These are phyloP conservation scores for Diglossa brunneiventris DNA, from an alignment of 2,113 vertebrate genomes.

Conservation along the genomic window DNA sequence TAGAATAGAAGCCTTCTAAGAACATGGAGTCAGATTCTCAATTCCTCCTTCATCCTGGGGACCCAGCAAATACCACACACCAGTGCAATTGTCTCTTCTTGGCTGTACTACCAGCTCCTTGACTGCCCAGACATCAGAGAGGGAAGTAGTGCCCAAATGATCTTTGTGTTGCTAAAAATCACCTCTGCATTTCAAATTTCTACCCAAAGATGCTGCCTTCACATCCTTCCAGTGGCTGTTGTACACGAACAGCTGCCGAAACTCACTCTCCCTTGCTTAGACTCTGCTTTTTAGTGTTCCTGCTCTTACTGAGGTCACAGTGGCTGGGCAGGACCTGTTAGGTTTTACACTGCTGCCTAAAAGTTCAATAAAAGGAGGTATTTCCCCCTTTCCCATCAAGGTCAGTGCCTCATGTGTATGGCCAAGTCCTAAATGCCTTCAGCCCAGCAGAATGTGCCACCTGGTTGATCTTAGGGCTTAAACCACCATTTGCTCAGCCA, in stretches of 20 bases:
- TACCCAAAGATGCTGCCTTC: background rate
- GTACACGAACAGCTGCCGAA: background rate
- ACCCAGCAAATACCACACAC: no score
- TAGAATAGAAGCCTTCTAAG: no score
- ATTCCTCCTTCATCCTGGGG: no score
- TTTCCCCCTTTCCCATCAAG: background rate
- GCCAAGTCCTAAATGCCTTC: background rate
- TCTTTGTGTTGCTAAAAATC: background rate
- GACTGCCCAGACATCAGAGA: background rate
- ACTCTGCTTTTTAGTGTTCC: background rate
- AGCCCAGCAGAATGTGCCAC: background rate
- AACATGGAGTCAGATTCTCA: no score
- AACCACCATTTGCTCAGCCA: background rate
- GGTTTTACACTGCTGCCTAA: background rate
- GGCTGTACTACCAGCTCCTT: background rate
- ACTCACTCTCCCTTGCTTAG: background rate
- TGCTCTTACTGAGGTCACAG: background rate
- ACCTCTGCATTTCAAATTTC: background rate
- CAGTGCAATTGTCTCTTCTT: background rate
- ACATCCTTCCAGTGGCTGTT: background rate
- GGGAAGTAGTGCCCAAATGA: no score
- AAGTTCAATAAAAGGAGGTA: background rate
- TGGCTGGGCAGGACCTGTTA: background rate
- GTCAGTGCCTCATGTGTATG: accelerated
- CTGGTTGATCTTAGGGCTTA: background rate